These are phyloP conservation scores for Arbacia lixula DNA, from an alignment of 53 echinoderm and acorn worm genomes.

Conservation along the genomic window DNA sequence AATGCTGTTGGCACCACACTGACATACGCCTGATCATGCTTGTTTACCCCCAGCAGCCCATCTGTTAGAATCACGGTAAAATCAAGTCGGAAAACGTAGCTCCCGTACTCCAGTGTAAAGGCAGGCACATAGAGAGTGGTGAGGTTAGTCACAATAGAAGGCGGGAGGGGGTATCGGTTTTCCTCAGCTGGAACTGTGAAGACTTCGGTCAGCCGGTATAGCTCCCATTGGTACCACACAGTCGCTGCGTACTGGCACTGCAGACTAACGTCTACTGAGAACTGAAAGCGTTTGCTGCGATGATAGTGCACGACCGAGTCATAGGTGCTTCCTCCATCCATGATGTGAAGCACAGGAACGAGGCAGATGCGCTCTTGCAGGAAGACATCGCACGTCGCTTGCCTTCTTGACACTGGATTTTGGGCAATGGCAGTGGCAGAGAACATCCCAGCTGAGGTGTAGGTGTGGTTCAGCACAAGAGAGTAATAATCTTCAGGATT, in stretches of 20 bases:
- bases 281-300: constrained; percentile 55
- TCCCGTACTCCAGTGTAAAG: constrained; percentile 78
- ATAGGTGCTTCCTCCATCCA: constrained; percentile 67
- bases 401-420: constrained; percentile 60
- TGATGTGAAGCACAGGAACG: constrained; percentile 70
- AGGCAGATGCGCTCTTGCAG: constrained; percentile 59
- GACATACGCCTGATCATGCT: constrained; percentile 68
- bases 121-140: constrained; percentile 78
- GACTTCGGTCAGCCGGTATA: constrained; percentile 63
- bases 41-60: constrained; percentile 62
- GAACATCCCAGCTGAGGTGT: constrained; percentile 63
- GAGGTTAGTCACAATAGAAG: constrained; percentile 48
- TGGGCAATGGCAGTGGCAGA: constrained; percentile 57
- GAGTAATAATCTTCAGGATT: constrained; percentile 67
- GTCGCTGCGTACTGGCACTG: constrained; percentile 62
- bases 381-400: constrained; percentile 58
- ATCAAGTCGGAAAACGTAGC: constrained; percentile 71
- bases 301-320: constrained; percentile 53
- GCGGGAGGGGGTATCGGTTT: constrained; percentile 64
- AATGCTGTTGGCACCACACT: constrained; percentile 63
- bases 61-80: constrained; percentile 65
- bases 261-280: constrained; percentile 48
- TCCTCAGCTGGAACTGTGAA: constrained; percentile 73
- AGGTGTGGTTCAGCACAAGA: constrained; percentile 60
- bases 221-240: constrained; percentile 66